Conservation (phyloP, 2,797 vertebrate genomes). For the Xenentodon cancila region DNA sequence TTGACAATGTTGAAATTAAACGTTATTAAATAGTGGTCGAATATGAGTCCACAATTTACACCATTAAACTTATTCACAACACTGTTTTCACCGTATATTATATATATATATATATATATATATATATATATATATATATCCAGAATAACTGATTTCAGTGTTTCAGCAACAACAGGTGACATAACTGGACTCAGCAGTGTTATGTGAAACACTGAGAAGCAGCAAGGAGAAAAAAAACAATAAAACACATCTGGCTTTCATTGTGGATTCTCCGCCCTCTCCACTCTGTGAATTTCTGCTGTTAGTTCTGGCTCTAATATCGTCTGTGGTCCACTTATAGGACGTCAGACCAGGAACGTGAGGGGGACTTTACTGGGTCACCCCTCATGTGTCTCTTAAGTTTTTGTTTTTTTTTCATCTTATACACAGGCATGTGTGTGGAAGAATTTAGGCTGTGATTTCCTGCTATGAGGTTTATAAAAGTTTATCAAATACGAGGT, state of each 20-base stretch:
- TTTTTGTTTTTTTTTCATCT: background rate
- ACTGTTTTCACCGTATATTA: no score
- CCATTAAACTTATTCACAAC: no score
- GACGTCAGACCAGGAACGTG: conserved; percentile 30
- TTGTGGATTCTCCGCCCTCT: conserved; percentile 53
- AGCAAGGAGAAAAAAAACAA: conserved; percentile 45
- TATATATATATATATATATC: no score
- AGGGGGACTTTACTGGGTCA: conserved; percentile 40
- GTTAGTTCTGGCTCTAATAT: conserved; percentile 59
- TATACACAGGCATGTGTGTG: conserved; percentile 21
- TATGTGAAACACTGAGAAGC: conserved; percentile 49
- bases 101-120: no score
- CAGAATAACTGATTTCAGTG: no score
- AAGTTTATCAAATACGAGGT: conserved; percentile 28
- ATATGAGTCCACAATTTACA: no score
- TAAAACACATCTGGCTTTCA: conserved; percentile 79
- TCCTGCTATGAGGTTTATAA: conserved; percentile 28
- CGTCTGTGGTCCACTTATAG: conserved; percentile 42
- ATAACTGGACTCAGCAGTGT: conserved; percentile 25
- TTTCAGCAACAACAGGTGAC: conserved; percentile 24
- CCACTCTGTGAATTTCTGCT: conserved; percentile 53
- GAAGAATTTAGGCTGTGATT: conserved; percentile 34
- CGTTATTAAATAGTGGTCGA: no score
- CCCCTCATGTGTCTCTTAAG: conserved; percentile 18
- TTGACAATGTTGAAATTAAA: no score